Base-by-base conservation (phyloP, 2,113 vertebrate species). In the Upupa epops region DNA sequence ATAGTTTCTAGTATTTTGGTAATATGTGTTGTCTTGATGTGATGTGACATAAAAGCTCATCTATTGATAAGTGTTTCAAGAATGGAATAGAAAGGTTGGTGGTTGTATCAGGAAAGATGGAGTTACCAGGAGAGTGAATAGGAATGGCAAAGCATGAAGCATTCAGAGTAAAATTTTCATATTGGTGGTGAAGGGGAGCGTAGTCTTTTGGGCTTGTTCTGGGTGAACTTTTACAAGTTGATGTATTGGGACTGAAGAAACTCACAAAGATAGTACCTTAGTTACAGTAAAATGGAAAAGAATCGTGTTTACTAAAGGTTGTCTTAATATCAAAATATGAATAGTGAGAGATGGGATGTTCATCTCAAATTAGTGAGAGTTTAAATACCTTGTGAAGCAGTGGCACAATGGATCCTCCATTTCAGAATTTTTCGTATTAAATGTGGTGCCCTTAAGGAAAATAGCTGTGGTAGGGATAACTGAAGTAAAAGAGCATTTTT, bases 401-500 rank as follows among this genome's bases (percentile, higher is more conserved):
- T 19, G 5, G 54, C 52, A 22, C 24, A 61, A 5, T 46, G 29
- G 22, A 49, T 79, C 32, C 11, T 79, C 17, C 24, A 13, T 21
- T 55, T 80, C 46, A 49, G 51, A 55, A 42, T 42, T 61, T 19
- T 73, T 61, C n/a, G 26, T 0, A 36, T 51, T 24, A 34, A 56
- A 1, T 3, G 3, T 52, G 40, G 17, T 86, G 52, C 5, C 26
- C 11, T 32, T 49, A 15, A 4, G 28, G 72, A 79, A 17, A 42
- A 5, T 32, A 36, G 31, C 24, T 6, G 40, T 84, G 58, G 25
- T 17, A 56, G 16, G 51, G 60, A 3, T 15, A 36, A 1, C 6
- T 70, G 65, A 40, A 0, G 2, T 18, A 18, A 0, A 4, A 78
- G 34, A 85, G 61, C 21, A 0, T 42, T 59, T 26, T n/a, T n/a